Conservation (phyloP, 2,113 vertebrate species). For the Fukomys damarensis region DNA sequence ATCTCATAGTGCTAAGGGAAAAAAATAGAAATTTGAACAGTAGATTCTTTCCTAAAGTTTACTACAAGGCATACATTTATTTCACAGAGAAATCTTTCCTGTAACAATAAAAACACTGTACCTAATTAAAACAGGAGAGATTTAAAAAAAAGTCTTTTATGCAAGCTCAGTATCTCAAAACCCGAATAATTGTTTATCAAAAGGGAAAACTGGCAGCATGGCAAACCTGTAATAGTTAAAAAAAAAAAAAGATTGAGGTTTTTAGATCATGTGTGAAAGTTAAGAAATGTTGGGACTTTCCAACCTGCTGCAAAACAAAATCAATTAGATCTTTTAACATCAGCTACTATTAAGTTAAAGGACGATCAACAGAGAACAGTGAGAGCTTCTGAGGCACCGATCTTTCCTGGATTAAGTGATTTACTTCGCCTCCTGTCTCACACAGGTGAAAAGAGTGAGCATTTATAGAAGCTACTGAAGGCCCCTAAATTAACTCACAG, state of each 20-base stretch:
- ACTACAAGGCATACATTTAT: not conserved
- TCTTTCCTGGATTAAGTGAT: not conserved
- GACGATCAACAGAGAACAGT: not conserved
- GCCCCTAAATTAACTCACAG: not conserved
- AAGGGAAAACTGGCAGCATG: constrained; percentile 34
- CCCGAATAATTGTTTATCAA: constrained; percentile 50
- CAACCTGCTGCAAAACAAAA: constrained; percentile 2
- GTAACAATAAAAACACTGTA: not conserved
- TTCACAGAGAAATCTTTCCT: not conserved
- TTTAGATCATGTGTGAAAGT: constrained; percentile 11
- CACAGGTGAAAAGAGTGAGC: not conserved
- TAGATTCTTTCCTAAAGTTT: constrained; percentile 17
- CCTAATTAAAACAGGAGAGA: constrained; percentile 34
- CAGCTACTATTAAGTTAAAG: constrained; percentile 6
- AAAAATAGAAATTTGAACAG: not conserved
- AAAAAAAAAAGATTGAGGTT: not conserved
- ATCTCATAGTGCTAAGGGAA: not conserved
- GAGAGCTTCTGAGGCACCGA: not conserved
- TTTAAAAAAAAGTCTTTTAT: not conserved
- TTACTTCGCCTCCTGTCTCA: not conserved
- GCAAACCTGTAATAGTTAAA: not conserved
- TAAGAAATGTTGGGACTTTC: constrained; percentile 70
- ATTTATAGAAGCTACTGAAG: not conserved
- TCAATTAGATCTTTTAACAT: constrained; percentile 9
- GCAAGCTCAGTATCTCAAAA: constrained; percentile 23